Conservation (phyloP, 30 jellyfish, hydroid and myxozoan species). For the Hydractinia echinata region DNA sequence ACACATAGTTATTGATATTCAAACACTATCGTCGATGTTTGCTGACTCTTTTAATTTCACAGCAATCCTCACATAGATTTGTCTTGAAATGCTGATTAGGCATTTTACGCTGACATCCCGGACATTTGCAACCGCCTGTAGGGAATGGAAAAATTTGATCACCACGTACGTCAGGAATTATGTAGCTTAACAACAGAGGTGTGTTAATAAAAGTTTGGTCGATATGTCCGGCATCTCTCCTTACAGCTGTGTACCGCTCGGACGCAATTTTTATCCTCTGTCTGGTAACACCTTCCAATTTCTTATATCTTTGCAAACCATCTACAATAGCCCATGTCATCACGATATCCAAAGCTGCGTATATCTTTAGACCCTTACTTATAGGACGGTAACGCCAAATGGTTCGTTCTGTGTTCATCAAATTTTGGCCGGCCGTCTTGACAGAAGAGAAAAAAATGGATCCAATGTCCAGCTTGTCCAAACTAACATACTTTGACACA, state of each 20-base stretch:
- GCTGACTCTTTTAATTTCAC: not conserved
- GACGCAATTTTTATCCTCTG: not conserved
- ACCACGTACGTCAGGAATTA: not conserved
- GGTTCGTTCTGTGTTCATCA: not conserved
- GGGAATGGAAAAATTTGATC: not conserved
- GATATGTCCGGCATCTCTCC: not conserved
- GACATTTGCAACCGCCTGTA: not conserved
- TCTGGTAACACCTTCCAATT: not conserved
- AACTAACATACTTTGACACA: not conserved
- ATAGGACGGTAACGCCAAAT: constrained; percentile 1
- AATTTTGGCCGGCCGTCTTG: not conserved
- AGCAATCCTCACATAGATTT: not conserved
- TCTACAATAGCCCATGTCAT: constrained; percentile 3
- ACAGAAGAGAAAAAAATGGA: not conserved
- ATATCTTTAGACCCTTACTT: not conserved
- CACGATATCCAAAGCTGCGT: constrained; percentile 2
- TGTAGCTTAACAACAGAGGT: not conserved
- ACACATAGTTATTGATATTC: no score
- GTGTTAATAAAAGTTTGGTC: not conserved
- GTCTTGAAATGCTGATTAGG: not conserved
- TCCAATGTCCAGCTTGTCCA: not conserved
- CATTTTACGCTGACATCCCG: not conserved
- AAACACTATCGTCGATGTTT: no score
- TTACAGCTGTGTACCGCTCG: not conserved
- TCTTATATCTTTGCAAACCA: not conserved